Evolutionary conservation across 1,140 invertebrate genomes (phyloP), one percentile per base, ranked within the genome.

Genomic region (Acromyrmex echinatior): DNA sequence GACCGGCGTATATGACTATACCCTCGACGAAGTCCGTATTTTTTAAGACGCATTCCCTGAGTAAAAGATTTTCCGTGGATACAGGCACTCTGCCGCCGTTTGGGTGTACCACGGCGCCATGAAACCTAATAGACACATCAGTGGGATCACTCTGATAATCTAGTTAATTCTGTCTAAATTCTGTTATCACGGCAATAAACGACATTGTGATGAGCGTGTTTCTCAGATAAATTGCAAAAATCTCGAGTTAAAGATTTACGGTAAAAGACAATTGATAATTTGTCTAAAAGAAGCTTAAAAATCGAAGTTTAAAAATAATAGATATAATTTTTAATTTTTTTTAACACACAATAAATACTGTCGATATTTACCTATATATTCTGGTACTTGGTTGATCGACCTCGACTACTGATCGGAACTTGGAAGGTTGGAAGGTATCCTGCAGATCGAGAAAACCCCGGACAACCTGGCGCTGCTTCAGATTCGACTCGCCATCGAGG

Each of bases 401-500:
- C 96, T 99, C 98, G 51, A 99, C 97, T 39, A 96, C 96, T 90
- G 98, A 98, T 56, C 96, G 96, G 94, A 99, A 99, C 93, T 98
- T 97, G 79, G 96, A 96, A 21, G 98, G 98, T 88, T 97, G 96
- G 93, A 99, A 99, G 77, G 96, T 96, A 90, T 96, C 95, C 95
- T 97, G 97, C 94, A 97, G 94, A 88, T 96, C 95, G 93, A 96
- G 92, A 92, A 96, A 96, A 28, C 97, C 97, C 73, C 96, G 95
- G 16, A 97, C 97, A 1, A 98, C 97, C 95, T 99, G 97, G 92
- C 99, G 96, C 92, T 99, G 98, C 95, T 99, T 99, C 65, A 99
- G 96, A 96, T 99, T 99, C n/a, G 99, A 99, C 96, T 99, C 99
- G 14, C 99, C 99, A 94, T 99, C 99, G 90, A 99, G 96, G 96